These are phyloP conservation scores for Tautogolabrus adspersus DNA, from an alignment of 2,113 vertebrate genomes.

Conservation along the genomic window DNA sequence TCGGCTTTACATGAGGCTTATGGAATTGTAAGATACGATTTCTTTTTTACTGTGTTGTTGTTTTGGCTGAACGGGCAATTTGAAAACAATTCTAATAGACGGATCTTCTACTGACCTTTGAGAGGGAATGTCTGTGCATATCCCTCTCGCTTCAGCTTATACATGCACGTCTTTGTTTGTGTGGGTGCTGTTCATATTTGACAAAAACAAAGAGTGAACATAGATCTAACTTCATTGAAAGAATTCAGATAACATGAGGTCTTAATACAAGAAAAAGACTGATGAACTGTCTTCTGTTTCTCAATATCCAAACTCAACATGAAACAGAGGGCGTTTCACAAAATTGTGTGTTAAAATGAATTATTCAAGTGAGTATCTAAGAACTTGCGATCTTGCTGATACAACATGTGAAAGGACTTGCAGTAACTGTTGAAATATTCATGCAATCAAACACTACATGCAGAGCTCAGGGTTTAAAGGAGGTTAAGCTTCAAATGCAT, in stretches of 20 bases:
- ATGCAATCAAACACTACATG: slow-evolving; percentile 67
- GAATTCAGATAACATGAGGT: background rate
- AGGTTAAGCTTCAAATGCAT: slow-evolving; percentile 41
- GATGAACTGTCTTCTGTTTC: slow-evolving; percentile 3
- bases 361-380: slow-evolving; percentile 55
- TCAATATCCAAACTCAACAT: background rate
- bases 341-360: slow-evolving; percentile 41
- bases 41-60: slow-evolving; percentile 33
- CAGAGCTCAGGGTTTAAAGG: slow-evolving; percentile 26
- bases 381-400: slow-evolving; percentile 63
- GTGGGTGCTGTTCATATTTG: background rate
- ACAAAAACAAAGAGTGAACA: background rate
- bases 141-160: slow-evolving; percentile 10
- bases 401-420: slow-evolving; percentile 59
- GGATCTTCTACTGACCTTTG: slow-evolving; percentile 64
- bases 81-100: slow-evolving; percentile 36
- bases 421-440: slow-evolving; percentile 68
- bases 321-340: background rate
- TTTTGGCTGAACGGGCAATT: slow-evolving; percentile 52
- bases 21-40: slow-evolving; percentile 41
- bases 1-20: slow-evolving; percentile 28
- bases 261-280: background rate
- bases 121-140: slow-evolving; percentile 30
- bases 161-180: slow-evolving; percentile 13
- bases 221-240: slow-evolving; percentile 1